phyloP scores from a whole-genome alignment of 2,113 vertebrate species.

The Cyprinodon brontotheroides region DNA sequence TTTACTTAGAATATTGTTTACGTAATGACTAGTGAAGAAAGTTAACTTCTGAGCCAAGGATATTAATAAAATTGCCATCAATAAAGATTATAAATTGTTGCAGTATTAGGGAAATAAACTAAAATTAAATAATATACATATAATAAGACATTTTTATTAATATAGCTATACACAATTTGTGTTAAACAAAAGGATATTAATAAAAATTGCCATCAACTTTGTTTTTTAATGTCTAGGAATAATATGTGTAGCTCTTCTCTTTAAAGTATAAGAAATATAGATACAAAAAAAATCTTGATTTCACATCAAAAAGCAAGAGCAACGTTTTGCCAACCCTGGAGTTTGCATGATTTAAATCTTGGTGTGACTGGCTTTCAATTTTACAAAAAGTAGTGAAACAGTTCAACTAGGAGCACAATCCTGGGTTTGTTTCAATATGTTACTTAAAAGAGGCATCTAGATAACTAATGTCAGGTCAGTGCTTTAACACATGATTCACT shows the following conservation, averaged over 20 bases:
- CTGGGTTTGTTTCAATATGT: constrained; percentile 7
- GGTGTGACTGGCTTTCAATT: constrained; percentile 47
- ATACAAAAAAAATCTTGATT: not conserved
- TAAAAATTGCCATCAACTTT: not conserved
- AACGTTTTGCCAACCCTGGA: not conserved
- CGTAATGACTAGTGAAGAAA: no score
- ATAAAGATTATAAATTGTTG: not conserved
- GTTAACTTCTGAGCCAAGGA: no score
- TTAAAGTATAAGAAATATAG: not conserved
- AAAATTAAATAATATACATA: not conserved
- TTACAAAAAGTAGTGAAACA: constrained; percentile 24
- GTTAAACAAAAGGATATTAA: not conserved
- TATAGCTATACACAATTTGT: not conserved
- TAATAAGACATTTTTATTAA: not conserved
- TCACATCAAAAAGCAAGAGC: not conserved
- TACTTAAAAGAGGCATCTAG: constrained; percentile 39
- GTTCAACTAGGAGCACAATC: not conserved
- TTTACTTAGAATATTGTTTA: no score
- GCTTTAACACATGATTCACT: constrained; percentile 43
- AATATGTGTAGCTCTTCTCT: not conserved
- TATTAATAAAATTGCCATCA: not conserved
- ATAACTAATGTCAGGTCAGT: constrained; percentile 43
- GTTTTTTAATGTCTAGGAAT: no score
- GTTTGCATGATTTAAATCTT: constrained; percentile 22
- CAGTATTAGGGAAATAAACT: not conserved